phyloP scores from a whole-genome alignment of 1,140 invertebrate species.

The Amyelois transitella region DNA sequence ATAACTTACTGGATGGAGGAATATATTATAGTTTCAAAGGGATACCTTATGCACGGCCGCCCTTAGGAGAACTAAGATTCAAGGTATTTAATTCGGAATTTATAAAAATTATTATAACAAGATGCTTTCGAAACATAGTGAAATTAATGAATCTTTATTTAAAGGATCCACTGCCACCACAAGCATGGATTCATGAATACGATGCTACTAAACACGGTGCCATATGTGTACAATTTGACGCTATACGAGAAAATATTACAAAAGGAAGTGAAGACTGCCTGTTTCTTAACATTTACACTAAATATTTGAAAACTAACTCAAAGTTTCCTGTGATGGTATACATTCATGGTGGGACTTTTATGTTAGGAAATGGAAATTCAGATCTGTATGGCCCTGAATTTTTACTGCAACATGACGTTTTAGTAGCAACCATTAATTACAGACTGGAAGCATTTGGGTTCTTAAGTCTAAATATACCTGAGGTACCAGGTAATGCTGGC shows the following conservation, averaged over 20 bases:
- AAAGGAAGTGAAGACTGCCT: slow-evolving; percentile 73
- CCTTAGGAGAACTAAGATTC: slow-evolving; percentile 61
- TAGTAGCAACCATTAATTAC: slow-evolving; percentile 80
- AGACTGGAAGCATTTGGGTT: slow-evolving; percentile 59
- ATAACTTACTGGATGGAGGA: slow-evolving; percentile 34
- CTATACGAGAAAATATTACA: slow-evolving; percentile 11
- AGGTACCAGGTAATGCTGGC: slow-evolving; percentile 75
- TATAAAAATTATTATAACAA: too few relatives aligned
- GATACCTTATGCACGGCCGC: slow-evolving; percentile 65
- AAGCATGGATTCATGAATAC: slow-evolving; percentile 63
- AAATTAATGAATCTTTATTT: too few relatives aligned
- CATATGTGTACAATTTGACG: slow-evolving; percentile 40
- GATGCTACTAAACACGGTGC: slow-evolving; percentile 61
- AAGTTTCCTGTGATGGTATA: slow-evolving; percentile 68
- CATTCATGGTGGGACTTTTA: slow-evolving; percentile 82
- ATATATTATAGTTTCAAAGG: slow-evolving; percentile 61
- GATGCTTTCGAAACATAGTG: too few relatives aligned
- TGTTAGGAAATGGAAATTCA: slow-evolving; percentile 71
- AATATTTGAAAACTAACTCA: slow-evolving; percentile 30
- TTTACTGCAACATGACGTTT: slow-evolving; percentile 75
- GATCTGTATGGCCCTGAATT: slow-evolving; percentile 76
- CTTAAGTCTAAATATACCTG: slow-evolving; percentile 61
- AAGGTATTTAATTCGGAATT: too few relatives aligned
- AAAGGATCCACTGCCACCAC: slow-evolving; percentile 20
- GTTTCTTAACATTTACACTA: slow-evolving; percentile 76